Percentiles rank a stretch among this genome's conserved stretches.
These are phyloP conservation scores for Linepithema humile DNA, from an alignment of 1,140 invertebrate genomes.

Conservation along the genomic window DNA sequence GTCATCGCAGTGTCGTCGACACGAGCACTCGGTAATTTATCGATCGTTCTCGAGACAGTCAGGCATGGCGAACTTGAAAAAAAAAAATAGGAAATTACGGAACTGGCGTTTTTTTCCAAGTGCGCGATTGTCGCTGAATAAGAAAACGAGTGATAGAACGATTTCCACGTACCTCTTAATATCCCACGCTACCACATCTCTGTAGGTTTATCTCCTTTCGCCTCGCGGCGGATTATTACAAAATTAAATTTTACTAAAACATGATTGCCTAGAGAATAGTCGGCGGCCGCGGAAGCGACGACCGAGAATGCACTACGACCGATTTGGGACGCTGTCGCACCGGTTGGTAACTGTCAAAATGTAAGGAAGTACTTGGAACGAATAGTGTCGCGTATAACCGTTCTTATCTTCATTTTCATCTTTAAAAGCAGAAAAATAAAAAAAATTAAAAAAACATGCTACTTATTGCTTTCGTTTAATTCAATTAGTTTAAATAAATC, in stretches of 20 bases:
- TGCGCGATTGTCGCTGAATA: background rate
- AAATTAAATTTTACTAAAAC: slow-evolving; percentile 77
- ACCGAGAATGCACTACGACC: slow-evolving; percentile 67
- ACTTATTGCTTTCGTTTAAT: too few species aligned
- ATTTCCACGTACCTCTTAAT: slow-evolving; percentile 61
- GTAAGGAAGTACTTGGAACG: slow-evolving; percentile 24
- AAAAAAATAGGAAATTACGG: too few species aligned
- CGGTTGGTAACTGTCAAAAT: slow-evolving; percentile 39
- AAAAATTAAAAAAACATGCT: too few species aligned
- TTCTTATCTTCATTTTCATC: background rate
- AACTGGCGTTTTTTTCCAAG: slow-evolving; percentile 2
- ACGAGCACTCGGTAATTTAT: slow-evolving; percentile 71
- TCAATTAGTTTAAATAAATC: too few species aligned
- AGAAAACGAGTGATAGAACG: slow-evolving; percentile 43
- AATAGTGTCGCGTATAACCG: background rate
- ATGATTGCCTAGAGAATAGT: slow-evolving; percentile 75
- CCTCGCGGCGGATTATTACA: slow-evolving; percentile 52
- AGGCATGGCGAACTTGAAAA: slow-evolving; percentile 20
- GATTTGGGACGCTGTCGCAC: slow-evolving; percentile 18
- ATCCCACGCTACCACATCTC: slow-evolving; percentile 44
- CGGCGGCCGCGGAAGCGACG: slow-evolving; percentile 51
- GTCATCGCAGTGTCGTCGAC: slow-evolving; percentile 74
- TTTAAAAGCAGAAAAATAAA: too few species aligned
- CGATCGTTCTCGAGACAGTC: slow-evolving; percentile 40
- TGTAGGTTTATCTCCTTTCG: background rate